A percentile compares a stretch with the other conserved stretches of the same genome.
Evolutionary conservation across 2,888 invertebrate genomes (phyloP).

Genomic region (Baccha elongata): DNA sequence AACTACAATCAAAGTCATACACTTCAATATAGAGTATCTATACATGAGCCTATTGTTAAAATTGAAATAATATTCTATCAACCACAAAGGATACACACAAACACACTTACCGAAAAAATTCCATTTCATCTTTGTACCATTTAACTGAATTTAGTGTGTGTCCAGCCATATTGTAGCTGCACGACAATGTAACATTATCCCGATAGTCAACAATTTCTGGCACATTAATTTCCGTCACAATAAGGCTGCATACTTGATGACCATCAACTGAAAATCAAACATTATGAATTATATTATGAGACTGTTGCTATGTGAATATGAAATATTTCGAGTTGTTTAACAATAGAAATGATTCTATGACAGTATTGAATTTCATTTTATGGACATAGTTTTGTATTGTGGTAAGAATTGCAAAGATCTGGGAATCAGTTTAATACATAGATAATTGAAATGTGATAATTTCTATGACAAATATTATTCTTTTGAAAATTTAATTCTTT

Average conservation of each 20-base stretch:
- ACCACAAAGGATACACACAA: too few species aligned
- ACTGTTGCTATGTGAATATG: background rate
- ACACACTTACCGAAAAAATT: conserved; percentile 80
- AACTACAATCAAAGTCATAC: too few species aligned
- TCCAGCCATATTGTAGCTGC: conserved; percentile 80
- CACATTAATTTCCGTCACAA: conserved; percentile 79
- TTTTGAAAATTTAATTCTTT: too few species aligned
- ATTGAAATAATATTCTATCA: background rate
- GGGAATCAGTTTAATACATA: too few species aligned
- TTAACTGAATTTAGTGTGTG: conserved; percentile 82
- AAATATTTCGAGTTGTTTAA: background rate
- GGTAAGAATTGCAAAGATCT: too few species aligned
- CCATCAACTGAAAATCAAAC: conserved; percentile 56
- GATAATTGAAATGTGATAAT: too few species aligned
- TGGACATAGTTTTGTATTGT: too few species aligned
- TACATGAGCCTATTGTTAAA: too few species aligned
- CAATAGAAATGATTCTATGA: background rate
- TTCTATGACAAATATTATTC: too few species aligned
- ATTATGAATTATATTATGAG: background rate
- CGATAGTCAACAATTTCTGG: conserved; percentile 80
- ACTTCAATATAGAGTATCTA: too few species aligned
- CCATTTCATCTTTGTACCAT: conserved; percentile 80
- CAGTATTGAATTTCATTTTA: background rate
- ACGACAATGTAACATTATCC: conserved; percentile 79
- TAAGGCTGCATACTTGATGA: conserved; percentile 65